Conservation (phyloP, 1,140 invertebrate genomes). For the Ruditapes philippinarum region DNA sequence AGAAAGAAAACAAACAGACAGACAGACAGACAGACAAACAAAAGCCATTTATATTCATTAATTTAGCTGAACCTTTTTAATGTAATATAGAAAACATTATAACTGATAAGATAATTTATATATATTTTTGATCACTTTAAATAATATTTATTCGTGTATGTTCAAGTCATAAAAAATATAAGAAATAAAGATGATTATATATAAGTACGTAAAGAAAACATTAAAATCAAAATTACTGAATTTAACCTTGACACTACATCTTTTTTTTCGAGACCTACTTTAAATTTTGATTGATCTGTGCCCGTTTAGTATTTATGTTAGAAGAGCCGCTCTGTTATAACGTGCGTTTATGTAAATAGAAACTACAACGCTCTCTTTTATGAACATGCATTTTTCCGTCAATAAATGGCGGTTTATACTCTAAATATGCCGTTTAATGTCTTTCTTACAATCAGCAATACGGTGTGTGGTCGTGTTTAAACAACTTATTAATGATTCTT, state of each 20-base stretch:
- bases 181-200: no score
- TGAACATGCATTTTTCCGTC: constrained; percentile 1
- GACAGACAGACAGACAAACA: no score
- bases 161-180: no score
- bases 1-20: no score
- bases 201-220: neutral
- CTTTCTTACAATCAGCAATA: neutral
- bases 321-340: neutral
- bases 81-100: no score
- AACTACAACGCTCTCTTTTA: neutral
- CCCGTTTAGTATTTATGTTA: neutral
- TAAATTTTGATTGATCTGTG: neutral
- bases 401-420: constrained; percentile 8
- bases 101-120: no score
- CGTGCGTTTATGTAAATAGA: constrained; percentile 12
- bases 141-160: no score
- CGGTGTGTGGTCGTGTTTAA: constrained; percentile 22
- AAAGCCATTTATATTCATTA: no score
- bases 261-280: neutral
- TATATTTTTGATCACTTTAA: no score
- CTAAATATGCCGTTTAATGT: constrained; percentile 4
- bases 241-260: neutral
- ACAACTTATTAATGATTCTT: constrained; percentile 18
- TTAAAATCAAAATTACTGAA: neutral
- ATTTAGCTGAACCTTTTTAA: no score